A percentile compares a stretch with the other conserved stretches of the same genome.
Evolutionary conservation across 2,113 vertebrate genomes (phyloP).

Genomic region (Benitochromis conjunctus): DNA sequence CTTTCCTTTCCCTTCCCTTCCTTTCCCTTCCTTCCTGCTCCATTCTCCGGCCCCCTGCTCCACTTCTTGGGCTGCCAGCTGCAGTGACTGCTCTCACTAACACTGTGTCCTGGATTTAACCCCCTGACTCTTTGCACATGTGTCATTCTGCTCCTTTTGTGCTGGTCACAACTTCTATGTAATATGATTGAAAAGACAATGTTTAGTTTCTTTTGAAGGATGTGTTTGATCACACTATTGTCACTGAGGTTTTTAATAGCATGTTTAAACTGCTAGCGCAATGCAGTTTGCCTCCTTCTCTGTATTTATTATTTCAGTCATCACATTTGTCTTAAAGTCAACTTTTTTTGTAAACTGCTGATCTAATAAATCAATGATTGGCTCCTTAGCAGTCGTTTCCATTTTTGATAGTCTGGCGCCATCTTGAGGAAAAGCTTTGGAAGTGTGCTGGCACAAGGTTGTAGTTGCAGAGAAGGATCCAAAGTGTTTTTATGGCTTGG

Average conservation of each 20-base stretch:
- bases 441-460: neutral
- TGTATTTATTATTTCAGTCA: neutral
- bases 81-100: constrained; percentile 18
- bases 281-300: constrained; percentile 41
- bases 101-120: neutral
- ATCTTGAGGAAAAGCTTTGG: constrained; percentile 33
- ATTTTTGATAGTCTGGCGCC: constrained; percentile 15
- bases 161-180: neutral
- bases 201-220: neutral
- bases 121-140: neutral
- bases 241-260: neutral
- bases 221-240: neutral
- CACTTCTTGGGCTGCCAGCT: neutral
- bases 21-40: constrained; percentile 30
- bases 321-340: neutral
- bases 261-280: neutral
- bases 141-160: neutral
- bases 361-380: neutral
- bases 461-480: constrained; percentile 11
- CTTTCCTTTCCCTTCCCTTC: neutral
- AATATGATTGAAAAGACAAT: neutral
- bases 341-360: neutral
- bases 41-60: neutral
- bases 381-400: too few species aligned
- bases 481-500: constrained; percentile 30